Percentiles rank a stretch among this genome's conserved stretches.
Evolutionary conservation across 1,140 invertebrate genomes (phyloP).

Genomic region (Drosophila tropicalis): DNA sequence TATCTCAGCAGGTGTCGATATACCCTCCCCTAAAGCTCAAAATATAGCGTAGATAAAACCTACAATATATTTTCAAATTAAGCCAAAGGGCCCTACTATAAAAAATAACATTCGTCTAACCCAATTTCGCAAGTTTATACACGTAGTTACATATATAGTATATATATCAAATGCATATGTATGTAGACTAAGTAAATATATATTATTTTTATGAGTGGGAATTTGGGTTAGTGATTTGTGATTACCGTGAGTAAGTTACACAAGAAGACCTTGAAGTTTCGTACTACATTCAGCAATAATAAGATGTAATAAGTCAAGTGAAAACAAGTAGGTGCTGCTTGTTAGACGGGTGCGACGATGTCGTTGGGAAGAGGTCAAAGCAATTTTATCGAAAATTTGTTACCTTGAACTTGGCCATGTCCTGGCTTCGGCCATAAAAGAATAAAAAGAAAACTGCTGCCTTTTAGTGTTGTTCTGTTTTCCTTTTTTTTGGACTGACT

Average conservation of each 20-base stretch:
- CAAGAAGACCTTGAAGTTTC: constrained; percentile 18
- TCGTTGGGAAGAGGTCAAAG: constrained; percentile 1
- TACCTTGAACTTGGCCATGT: constrained; percentile 47
- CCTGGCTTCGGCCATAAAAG: constrained; percentile 31
- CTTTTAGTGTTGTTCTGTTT: constrained; percentile 33
- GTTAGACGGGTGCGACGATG: background rate
- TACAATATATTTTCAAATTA: constrained; percentile 14
- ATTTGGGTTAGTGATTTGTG: constrained; percentile 16
- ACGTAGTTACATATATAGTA: background rate
- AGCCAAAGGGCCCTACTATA: background rate
- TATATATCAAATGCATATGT: background rate
- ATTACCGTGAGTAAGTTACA: constrained; percentile 5
- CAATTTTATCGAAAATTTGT: constrained; percentile 8
- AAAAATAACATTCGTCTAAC: background rate
- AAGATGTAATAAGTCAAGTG: constrained; percentile 13
- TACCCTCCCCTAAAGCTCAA: background rate
- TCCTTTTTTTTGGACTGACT: constrained; percentile 20
- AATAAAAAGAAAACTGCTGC: constrained; percentile 3
- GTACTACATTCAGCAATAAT: constrained; percentile 5
- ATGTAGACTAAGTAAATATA: background rate
- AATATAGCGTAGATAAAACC: background rate
- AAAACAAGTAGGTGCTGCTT: background rate
- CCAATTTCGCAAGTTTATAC: constrained; percentile 6
- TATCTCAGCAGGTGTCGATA: background rate
- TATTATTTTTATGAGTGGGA: constrained; percentile 2